Evolutionary conservation across 2,113 vertebrate genomes (phyloP).

Genomic region (Ia io): DNA sequence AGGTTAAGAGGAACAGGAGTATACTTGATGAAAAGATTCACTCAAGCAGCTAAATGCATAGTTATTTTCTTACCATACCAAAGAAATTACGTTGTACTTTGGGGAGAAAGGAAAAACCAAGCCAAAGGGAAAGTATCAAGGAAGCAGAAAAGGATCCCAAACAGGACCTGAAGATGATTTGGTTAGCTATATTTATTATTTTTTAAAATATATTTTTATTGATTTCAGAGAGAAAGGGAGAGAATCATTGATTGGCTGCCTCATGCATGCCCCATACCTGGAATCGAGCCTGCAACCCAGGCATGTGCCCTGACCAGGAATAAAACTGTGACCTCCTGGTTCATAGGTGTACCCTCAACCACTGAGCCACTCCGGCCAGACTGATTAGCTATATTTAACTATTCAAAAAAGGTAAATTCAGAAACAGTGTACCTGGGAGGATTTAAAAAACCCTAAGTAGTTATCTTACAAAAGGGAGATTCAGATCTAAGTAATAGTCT

Average conservation of each 20-base stretch:
- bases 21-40: conserved; percentile 27
- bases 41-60: not conserved
- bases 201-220: too few species aligned
- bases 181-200: not conserved
- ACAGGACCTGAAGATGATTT: not conserved
- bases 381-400: not conserved
- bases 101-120: conserved; percentile 13
- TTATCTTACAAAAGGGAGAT: conserved; percentile 22
- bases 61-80: conserved; percentile 40
- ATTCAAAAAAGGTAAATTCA: conserved; percentile 37
- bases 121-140: conserved; percentile 35
- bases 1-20: not conserved
- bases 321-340: too few species aligned
- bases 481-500: conserved; percentile 23
- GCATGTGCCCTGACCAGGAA: too few species aligned
- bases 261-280: too few species aligned
- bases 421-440: not conserved
- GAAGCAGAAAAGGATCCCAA: conserved; percentile 29
- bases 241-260: too few species aligned
- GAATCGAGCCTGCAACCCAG: too few species aligned
- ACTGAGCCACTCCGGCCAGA: too few species aligned
- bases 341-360: too few species aligned
- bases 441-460: conserved; percentile 35
- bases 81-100: conserved; percentile 42
- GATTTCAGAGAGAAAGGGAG: too few species aligned